A percentile compares a stretch with the other conserved stretches of the same genome.
phyloP scores from a whole-genome alignment of 1,140 invertebrate species.

The Drosophila busckii region DNA sequence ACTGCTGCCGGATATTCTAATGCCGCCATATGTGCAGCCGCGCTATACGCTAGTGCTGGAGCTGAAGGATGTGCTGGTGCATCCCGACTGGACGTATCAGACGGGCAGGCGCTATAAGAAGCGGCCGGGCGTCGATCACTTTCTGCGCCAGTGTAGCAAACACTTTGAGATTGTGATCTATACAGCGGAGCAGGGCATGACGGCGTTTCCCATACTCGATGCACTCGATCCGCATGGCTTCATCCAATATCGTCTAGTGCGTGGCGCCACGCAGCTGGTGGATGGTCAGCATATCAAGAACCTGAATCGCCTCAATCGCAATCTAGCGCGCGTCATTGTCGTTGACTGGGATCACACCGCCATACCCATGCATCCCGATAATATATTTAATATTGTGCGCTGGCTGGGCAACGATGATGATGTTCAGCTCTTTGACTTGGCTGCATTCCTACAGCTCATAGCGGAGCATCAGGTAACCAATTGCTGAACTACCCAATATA shows the following conservation, averaged over 20 bases:
- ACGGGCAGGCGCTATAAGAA: constrained; percentile 95
- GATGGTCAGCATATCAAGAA: constrained; percentile 98
- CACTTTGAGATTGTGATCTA: constrained; percentile 98
- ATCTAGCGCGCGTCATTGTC: constrained; percentile 95
- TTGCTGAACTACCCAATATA: background rate
- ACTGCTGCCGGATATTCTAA: constrained; percentile 94
- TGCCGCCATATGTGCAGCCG: constrained; percentile 95
- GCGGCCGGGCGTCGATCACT: constrained; percentile 97
- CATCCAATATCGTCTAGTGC: constrained; percentile 94
- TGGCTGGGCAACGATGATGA: constrained; percentile 98
- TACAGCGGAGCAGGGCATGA: constrained; percentile 94
- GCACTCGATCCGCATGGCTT: constrained; percentile 92
- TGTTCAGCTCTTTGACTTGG: constrained; percentile 92
- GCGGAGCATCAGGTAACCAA: constrained; percentile 86
- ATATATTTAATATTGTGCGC: constrained; percentile 91
- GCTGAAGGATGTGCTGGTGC: constrained; percentile 96
- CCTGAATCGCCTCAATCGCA: constrained; percentile 94
- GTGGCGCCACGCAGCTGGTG: constrained; percentile 96
- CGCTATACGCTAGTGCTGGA: constrained; percentile 98
- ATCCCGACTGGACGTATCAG: constrained; percentile 97
- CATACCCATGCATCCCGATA: constrained; percentile 92
- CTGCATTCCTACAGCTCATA: constrained; percentile 94
- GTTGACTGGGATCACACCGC: constrained; percentile 96
- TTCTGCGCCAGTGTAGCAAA: constrained; percentile 93
- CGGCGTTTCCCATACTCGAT: constrained; percentile 95